A percentile compares a stretch with the other conserved stretches of the same genome.
Evolutionary conservation across 1,140 invertebrate species (phyloP).

Genomic region (Drosophila simulans): DNA sequence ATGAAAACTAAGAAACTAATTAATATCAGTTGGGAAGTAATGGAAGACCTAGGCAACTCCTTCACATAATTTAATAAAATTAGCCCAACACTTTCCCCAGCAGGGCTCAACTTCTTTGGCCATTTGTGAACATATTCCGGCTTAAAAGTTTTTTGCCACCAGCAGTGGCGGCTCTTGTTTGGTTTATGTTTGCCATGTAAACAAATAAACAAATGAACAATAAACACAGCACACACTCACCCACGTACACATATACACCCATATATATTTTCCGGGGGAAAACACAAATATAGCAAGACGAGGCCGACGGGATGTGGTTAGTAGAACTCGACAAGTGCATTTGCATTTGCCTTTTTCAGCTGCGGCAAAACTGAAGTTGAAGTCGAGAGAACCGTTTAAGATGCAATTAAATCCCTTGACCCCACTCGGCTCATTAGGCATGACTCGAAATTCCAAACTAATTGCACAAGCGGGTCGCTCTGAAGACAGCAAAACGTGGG

Average conservation of each 20-base stretch:
- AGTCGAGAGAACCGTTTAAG: slow-evolving; percentile 56
- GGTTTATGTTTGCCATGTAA: slow-evolving; percentile 68
- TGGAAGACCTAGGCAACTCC: slow-evolving; percentile 5
- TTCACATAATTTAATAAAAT: slow-evolving; percentile 34
- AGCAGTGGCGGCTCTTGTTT: slow-evolving; percentile 71
- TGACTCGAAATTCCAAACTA: slow-evolving; percentile 51
- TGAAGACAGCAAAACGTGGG: slow-evolving; percentile 46
- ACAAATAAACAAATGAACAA: slow-evolving; percentile 75
- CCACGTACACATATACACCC: slow-evolving; percentile 1
- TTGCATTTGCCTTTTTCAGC: slow-evolving; percentile 30
- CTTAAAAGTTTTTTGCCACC: slow-evolving; percentile 57
- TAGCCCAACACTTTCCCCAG: slow-evolving; percentile 16
- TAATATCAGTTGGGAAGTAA: background rate
- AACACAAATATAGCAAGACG: slow-evolving; percentile 43
- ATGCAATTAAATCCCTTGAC: slow-evolving; percentile 63
- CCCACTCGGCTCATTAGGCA: slow-evolving; percentile 37
- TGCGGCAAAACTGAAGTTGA: slow-evolving; percentile 36
- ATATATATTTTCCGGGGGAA: slow-evolving; percentile 20
- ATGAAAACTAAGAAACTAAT: background rate
- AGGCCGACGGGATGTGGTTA: slow-evolving; percentile 13
- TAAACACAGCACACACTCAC: slow-evolving; percentile 21
- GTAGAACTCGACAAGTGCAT: slow-evolving; percentile 14
- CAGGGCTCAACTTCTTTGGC: slow-evolving; percentile 18
- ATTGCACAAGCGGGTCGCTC: slow-evolving; percentile 34
- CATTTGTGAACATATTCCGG: slow-evolving; percentile 35